A percentile compares a stretch with the other conserved stretches of the same genome.
Evolutionary conservation across 2,113 vertebrate species (phyloP).

Genomic region (Eulacestoma nigropectus): DNA sequence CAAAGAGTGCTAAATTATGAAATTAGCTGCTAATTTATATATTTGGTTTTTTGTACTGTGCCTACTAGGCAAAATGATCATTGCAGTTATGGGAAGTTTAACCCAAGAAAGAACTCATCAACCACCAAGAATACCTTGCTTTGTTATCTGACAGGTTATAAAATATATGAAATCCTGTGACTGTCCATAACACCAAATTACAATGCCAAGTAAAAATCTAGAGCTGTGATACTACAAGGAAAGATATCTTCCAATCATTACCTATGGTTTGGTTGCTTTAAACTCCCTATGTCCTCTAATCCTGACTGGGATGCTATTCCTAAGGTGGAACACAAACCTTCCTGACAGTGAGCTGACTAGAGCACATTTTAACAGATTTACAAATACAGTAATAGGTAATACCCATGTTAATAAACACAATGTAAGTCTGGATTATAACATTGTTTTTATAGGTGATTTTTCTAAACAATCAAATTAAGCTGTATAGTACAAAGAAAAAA

Average conservation of each 20-base stretch:
- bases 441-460: not conserved
- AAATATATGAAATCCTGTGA: not conserved
- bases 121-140: not conserved
- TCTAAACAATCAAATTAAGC: not conserved
- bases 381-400: not conserved
- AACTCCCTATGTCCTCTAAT: not conserved
- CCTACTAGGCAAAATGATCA: not conserved
- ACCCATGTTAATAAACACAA: not conserved
- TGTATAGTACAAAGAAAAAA: not conserved
- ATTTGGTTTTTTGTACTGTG: not conserved
- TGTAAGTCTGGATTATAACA: not conserved
- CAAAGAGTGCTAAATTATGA: not conserved
- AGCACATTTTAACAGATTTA: not conserved
- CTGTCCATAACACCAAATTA: not conserved
- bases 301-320: not conserved
- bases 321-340: not conserved
- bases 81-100: not conserved
- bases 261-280: not conserved
- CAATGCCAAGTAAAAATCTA: not conserved
- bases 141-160: not conserved
- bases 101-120: not conserved
- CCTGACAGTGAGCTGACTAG: not conserved
- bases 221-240: not conserved
- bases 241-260: not conserved
- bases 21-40: not conserved